phyloP scores from a whole-genome alignment of 2,888 invertebrate species.

The Lordiphosa fenestrarum region DNA sequence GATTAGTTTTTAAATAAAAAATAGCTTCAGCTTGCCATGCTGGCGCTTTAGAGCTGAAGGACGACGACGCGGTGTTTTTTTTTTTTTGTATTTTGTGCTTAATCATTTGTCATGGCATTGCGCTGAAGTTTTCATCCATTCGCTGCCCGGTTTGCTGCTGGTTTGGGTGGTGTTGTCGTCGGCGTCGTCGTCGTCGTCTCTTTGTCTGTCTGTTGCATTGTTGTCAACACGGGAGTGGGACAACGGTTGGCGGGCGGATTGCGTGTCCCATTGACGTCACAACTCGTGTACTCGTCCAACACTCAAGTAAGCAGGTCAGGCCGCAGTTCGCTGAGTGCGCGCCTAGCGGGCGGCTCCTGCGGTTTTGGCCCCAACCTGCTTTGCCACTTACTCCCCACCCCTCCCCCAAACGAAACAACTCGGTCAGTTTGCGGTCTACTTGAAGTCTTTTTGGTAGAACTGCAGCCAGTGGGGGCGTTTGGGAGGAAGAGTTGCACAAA shows the following conservation, averaged over 20 bases:
- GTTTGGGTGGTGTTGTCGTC: too few relatives aligned
- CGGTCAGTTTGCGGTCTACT: conserved; percentile 55
- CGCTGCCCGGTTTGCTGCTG: conserved; percentile 10
- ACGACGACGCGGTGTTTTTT: background rate
- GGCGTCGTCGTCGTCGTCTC: background rate
- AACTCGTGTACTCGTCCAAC: conserved; percentile 24
- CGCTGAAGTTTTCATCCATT: conserved; percentile 37
- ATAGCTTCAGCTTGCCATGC: background rate
- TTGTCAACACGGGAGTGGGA: conserved; percentile 36
- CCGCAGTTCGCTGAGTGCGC: conserved; percentile 59
- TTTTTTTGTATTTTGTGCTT: conserved; percentile 25
- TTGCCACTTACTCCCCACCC: conserved; percentile 7
- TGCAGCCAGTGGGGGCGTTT: too few relatives aligned
- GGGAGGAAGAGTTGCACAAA: background rate
- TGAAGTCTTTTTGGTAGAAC: conserved; percentile 41
- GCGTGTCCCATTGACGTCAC: conserved; percentile 69
- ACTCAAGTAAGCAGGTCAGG: conserved; percentile 67
- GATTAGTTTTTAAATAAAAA: background rate
- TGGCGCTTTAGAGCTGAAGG: background rate
- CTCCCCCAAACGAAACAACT: conserved; percentile 29
- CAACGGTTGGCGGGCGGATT: conserved; percentile 15
- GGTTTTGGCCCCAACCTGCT: conserved; percentile 36
- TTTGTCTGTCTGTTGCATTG: conserved; percentile 47
- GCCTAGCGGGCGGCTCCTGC: conserved; percentile 62
- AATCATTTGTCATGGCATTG: conserved; percentile 59